A percentile compares a stretch with the other conserved stretches of the same genome.
Conservation (phyloP, 2,888 invertebrate genomes). For the Dynastes hyllus region DNA sequence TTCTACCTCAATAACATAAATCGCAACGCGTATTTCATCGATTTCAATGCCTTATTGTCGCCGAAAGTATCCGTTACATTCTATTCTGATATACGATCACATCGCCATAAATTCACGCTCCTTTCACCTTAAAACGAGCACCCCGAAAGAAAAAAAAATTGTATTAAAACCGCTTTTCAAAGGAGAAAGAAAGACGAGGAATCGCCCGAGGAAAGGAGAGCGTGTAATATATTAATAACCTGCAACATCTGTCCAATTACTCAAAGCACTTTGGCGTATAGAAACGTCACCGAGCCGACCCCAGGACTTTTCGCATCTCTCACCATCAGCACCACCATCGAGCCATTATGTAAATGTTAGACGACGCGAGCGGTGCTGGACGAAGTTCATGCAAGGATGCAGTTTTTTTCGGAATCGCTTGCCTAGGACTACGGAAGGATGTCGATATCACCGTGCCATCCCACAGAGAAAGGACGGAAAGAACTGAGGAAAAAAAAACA, state of each 20-base stretch:
- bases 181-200: neutral
- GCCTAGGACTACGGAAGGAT: neutral
- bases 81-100: neutral
- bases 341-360: too few species aligned
- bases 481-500: neutral
- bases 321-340: too few species aligned
- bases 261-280: neutral
- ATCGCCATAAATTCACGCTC: slow-evolving; percentile 9
- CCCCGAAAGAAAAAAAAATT: neutral
- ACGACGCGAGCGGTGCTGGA: neutral
- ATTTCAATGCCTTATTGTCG: slow-evolving; percentile 12
- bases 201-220: neutral
- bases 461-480: neutral
- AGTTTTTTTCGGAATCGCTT: neutral
- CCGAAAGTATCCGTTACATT: slow-evolving; percentile 21
- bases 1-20: too few species aligned
- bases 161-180: neutral
- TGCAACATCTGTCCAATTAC: slow-evolving; percentile 39
- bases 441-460: too few species aligned
- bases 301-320: too few species aligned
- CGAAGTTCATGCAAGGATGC: neutral
- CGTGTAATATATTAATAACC: slow-evolving; percentile 41
- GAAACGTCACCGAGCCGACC: neutral
- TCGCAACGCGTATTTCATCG: neutral
- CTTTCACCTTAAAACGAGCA: neutral